Percentiles rank a stretch among this genome's conserved stretches.
Evolutionary conservation across 64 coral and sea anemone genomes (phyloP).

Genomic region (Dendrophyllia cribrosa): DNA sequence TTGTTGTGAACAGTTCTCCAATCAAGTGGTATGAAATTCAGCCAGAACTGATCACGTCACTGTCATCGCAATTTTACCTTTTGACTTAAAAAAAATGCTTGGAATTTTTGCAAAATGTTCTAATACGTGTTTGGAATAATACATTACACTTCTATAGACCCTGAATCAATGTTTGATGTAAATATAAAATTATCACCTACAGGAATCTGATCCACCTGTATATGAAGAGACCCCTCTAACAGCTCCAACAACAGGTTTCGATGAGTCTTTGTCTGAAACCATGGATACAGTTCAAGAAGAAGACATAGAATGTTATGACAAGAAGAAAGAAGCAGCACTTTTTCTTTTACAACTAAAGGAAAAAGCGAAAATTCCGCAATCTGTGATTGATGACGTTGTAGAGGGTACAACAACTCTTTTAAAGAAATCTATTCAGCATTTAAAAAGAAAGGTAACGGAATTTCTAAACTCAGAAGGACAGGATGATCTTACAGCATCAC

Average conservation of each 20-base stretch:
- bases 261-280: not conserved
- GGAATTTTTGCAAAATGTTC: no score
- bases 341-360: conserved; percentile 14
- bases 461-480: not conserved
- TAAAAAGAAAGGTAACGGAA: not conserved
- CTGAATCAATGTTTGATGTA: not conserved
- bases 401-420: not conserved
- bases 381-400: conserved; percentile 9
- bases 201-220: not conserved
- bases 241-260: not conserved
- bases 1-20: not conserved
- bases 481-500: not conserved
- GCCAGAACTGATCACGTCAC: not conserved
- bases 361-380: conserved; percentile 3
- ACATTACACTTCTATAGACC: no score
- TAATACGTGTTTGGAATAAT: not conserved
- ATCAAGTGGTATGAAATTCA: not conserved
- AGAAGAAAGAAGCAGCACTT: conserved; percentile 7
- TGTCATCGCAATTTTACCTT: not conserved
- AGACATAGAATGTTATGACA: not conserved
- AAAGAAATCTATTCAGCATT: not conserved
- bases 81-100: no score
- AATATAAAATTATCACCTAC: not conserved
- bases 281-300: not conserved
- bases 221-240: not conserved